These are phyloP conservation scores for Dicrurus megarhynchus DNA, from an alignment of 2,113 vertebrate genomes.

Conservation along the genomic window DNA sequence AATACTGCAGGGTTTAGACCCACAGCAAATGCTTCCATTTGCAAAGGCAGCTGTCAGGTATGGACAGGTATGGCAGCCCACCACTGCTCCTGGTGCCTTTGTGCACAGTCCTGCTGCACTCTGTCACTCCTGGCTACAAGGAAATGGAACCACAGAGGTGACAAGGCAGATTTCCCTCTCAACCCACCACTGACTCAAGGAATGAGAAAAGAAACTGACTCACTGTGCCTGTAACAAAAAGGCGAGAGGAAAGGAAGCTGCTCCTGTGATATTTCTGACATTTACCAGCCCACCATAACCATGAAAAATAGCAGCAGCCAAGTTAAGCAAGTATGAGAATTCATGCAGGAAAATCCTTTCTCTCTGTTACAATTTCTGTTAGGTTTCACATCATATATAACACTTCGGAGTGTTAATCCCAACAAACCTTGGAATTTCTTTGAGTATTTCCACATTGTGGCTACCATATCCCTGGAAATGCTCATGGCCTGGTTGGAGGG, in stretches of 20 bases:
- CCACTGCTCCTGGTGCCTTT: background rate
- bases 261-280: background rate
- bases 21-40: accelerated
- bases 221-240: background rate
- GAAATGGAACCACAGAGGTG: background rate
- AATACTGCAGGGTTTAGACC: background rate
- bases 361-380: background rate
- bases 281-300: background rate
- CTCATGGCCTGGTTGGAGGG: background rate
- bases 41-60: background rate
- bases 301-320: background rate
- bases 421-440: background rate
- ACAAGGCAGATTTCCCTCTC: background rate
- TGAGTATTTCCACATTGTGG: background rate
- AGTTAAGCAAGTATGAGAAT: background rate
- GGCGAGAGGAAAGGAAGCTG: background rate
- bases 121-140: background rate
- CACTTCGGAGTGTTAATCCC: background rate
- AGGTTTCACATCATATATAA: background rate
- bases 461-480: background rate
- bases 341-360: background rate
- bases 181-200: background rate
- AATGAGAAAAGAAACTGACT: background rate
- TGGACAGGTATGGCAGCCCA: background rate
- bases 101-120: background rate